Base-by-base conservation (phyloP, 2,888 invertebrate genomes). In the Diadromus collaris region DNA sequence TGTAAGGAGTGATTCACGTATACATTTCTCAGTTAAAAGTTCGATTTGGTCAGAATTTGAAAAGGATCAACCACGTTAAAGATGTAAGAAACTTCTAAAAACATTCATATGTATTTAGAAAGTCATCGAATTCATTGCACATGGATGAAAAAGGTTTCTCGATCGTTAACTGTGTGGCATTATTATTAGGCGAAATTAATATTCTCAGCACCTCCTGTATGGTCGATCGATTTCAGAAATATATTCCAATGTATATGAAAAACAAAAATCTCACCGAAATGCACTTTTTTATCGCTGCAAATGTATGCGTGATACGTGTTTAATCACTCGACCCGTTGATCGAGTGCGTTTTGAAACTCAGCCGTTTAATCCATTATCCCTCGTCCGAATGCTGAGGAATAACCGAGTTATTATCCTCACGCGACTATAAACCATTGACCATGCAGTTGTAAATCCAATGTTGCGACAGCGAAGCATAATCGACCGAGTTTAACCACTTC, bases 361-460 rank as follows among this genome's bases (percentile, higher is more conserved):
- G 34, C 38, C 38, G 16, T 41, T 41, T 27, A 67, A 69, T 65
- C 10, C 21, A 44, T 70, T 54, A 54, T 51, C 3, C 41, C 21
- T 48, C 58, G 48, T 78, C 38, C 21, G n/a, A 67, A 61, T 68
- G 24, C 41, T n/a, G 63, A n/a, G 7, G 13, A 29, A 29, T 27
- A 54, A 70, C 69, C 51, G 41, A 48, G 27, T 34, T 69, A 61
- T 61, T 56, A 74, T 64, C 24, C 54, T 32, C 74, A 74, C 70
- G 74, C 64, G 78, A 74, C 74, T n/a, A 70, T 78, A 78, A 78
- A 69, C 44, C 61, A 67, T 67, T 61, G 32, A 24, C 44, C 48
- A 3, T 10, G 34, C 24, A 38, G 61, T 54, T 38, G 75, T 78
- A 71, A 78, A 78, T 78, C 51, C 44, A 48, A 13, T 16, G 16